Evolutionary conservation across 2,113 vertebrate species (phyloP).

Genomic region (Brachypteracias leptosomus): DNA sequence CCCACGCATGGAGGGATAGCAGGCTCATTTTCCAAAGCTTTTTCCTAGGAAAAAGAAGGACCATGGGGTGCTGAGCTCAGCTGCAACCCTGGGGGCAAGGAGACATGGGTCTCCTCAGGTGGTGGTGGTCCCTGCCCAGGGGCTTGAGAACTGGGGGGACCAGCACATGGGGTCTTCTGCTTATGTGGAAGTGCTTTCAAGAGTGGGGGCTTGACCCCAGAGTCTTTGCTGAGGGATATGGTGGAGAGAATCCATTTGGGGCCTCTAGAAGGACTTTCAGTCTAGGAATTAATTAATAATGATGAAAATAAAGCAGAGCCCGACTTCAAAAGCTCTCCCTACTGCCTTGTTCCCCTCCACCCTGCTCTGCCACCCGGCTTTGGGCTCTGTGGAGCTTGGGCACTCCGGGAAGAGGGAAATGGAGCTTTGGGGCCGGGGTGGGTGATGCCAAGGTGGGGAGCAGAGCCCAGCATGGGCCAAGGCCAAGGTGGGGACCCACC

Average conservation of each 20-base stretch:
- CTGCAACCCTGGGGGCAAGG: not conserved
- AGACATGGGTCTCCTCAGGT: not conserved
- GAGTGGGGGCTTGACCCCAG: not conserved
- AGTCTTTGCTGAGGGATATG: not conserved
- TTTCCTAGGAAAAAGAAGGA: not conserved
- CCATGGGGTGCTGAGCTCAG: not conserved
- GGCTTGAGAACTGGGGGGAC: not conserved
- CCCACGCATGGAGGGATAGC: not conserved
- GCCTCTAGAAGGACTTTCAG: not conserved
- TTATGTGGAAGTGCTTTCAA: accelerated
- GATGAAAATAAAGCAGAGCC: not conserved
- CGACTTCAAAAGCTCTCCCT: not conserved
- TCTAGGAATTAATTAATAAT: not conserved
- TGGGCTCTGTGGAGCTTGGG: not conserved
- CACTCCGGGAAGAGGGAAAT: accelerated
- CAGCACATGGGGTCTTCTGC: not conserved
- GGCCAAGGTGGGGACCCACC: not conserved
- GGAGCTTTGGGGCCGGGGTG: not conserved
- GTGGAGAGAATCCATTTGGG: not conserved
- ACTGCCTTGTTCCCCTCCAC: accelerated
- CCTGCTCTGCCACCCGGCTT: not conserved
- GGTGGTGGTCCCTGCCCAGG: not conserved
- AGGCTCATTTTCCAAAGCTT: not conserved
- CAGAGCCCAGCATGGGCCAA: no score
- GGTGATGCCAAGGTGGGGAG: not conserved